phyloP scores from a whole-genome alignment of 2,113 vertebrate species.

The Lampris incognitus region DNA sequence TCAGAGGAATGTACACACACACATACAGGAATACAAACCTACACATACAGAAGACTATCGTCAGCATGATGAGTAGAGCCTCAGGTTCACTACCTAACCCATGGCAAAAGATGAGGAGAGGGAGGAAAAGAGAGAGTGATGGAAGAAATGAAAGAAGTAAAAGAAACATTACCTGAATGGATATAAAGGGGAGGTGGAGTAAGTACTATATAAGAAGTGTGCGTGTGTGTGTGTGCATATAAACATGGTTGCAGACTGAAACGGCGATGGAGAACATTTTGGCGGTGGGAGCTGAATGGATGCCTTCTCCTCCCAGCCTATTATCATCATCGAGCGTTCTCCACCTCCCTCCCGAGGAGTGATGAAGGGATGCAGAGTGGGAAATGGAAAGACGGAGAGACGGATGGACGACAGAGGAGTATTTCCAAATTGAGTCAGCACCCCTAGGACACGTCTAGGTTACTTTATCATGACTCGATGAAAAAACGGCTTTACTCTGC shows the following conservation, averaged over 20 bases:
- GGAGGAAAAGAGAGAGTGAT: constrained; percentile 10
- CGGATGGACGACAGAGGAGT: constrained; percentile 38
- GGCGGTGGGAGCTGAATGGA: constrained; percentile 45
- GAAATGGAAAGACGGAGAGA: constrained; percentile 4
- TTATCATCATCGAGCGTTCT: constrained; percentile 31
- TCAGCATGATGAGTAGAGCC: constrained; percentile 23
- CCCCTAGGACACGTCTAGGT: constrained; percentile 31
- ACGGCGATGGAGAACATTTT: too few relatives aligned
- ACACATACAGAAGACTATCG: neutral
- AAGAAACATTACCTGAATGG: constrained; percentile 47
- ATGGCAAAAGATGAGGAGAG: constrained; percentile 12
- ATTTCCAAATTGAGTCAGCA: constrained; percentile 58
- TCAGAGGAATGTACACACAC: neutral
- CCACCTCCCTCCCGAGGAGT: constrained; percentile 28
- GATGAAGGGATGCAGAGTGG: constrained; percentile 33
- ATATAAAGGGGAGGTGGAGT: constrained; percentile 30
- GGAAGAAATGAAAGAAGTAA: constrained; percentile 18
- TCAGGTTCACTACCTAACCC: constrained; percentile 30
- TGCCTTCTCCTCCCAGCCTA: constrained; percentile 33
- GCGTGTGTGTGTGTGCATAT: neutral
- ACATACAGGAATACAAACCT: constrained; percentile 27
- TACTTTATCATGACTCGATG: constrained; percentile 53
- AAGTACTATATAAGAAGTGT: neutral
- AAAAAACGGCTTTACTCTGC: constrained; percentile 28
- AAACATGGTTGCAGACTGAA: constrained; percentile 35